Evolutionary conservation across 2,797 vertebrate species (phyloP).

Genomic region (Clarias pachynema): DNA sequence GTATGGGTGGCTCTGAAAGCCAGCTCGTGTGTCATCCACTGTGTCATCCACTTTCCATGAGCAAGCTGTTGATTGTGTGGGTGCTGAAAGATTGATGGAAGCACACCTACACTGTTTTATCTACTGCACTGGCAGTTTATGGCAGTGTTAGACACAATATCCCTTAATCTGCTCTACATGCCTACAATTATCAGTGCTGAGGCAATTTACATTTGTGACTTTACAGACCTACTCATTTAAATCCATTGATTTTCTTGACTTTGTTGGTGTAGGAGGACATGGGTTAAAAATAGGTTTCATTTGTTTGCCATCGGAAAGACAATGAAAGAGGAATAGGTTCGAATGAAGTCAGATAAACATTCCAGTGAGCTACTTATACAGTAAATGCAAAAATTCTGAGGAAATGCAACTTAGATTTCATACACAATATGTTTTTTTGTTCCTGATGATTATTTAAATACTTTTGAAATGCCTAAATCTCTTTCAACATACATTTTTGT

Average conservation of each 20-base stretch:
- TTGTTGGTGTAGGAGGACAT: background rate
- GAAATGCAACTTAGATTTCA: background rate
- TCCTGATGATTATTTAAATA: background rate
- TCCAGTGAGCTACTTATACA: no score
- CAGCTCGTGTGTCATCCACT: conserved; percentile 7
- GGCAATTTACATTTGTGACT: background rate
- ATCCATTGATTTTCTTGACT: background rate
- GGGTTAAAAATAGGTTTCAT: background rate
- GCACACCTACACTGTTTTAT: conserved; percentile 36
- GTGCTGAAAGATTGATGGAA: conserved; percentile 31
- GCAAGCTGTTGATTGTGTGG: conserved; percentile 3
- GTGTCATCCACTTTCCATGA: background rate
- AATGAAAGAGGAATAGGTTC: background rate
- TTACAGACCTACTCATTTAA: background rate
- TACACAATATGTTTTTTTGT: background rate
- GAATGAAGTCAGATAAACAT: background rate
- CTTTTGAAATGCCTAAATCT: background rate
- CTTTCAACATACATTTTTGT: conserved; percentile 8
- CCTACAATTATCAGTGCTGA: background rate
- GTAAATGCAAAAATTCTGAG: background rate
- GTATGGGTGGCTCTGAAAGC: background rate
- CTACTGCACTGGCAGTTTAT: background rate
- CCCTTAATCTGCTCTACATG: conserved; percentile 12
- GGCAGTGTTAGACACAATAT: background rate
- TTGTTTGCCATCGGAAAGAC: background rate